These are phyloP conservation scores for Polyodon spathula DNA, from an alignment of 2,113 vertebrate species.

Conservation along the genomic window DNA sequence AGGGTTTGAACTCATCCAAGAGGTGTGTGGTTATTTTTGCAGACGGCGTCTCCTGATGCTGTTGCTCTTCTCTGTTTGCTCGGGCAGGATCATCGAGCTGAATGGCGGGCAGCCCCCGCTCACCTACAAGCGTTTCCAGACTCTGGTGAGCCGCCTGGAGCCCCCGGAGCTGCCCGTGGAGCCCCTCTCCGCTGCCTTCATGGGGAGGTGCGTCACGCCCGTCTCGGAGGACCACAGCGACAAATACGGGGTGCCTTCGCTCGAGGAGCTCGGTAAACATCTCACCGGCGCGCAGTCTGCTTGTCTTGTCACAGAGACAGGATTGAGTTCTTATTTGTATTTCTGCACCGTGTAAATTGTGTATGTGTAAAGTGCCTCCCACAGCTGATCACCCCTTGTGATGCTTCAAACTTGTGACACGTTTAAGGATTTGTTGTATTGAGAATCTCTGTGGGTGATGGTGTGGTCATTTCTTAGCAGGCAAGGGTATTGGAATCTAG, in stretches of 20 bases:
- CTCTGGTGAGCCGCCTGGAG: slow-evolving; percentile 27
- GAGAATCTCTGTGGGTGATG: too few relatives aligned
- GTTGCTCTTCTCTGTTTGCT: neutral
- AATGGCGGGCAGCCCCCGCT: slow-evolving; percentile 30
- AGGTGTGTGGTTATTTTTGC: too few relatives aligned
- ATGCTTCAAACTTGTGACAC: too few relatives aligned
- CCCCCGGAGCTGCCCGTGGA: slow-evolving; percentile 25
- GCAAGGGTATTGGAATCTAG: too few relatives aligned
- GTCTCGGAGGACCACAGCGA: slow-evolving; percentile 24
- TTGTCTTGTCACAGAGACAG: neutral
- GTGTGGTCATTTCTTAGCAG: too few relatives aligned
- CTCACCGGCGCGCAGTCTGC: neutral
- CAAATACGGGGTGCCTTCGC: slow-evolving; percentile 26
- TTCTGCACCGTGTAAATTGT: neutral
- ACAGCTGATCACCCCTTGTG: too few relatives aligned
- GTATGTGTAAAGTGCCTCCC: neutral
- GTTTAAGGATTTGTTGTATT: too few relatives aligned
- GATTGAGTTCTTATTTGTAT: neutral
- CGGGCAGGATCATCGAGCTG: slow-evolving; percentile 29
- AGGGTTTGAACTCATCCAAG: slow-evolving; percentile 10
- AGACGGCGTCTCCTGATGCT: neutral
- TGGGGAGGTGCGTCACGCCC: slow-evolving; percentile 22
- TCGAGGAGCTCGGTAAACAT: slow-evolving; percentile 30
- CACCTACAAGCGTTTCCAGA: slow-evolving; percentile 34
- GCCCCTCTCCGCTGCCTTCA: slow-evolving; percentile 16